phyloP scores from a whole-genome alignment of 2,113 vertebrate genomes.

The Leptosomus discolor region DNA sequence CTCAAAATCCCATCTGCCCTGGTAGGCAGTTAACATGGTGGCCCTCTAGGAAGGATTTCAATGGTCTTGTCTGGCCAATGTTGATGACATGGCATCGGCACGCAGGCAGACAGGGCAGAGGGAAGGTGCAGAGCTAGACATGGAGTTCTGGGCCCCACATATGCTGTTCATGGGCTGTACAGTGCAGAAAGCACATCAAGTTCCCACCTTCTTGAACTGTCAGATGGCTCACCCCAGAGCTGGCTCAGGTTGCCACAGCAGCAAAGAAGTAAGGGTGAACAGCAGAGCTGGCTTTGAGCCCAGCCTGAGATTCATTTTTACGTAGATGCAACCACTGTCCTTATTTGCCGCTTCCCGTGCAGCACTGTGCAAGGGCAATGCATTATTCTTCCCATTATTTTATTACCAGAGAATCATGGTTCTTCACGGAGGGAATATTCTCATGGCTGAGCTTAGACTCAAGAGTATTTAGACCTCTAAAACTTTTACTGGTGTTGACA shows the following conservation, averaged over 20 bases:
- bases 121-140: neutral
- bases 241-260: neutral
- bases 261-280: neutral
- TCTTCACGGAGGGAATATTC: slow-evolving; percentile 3
- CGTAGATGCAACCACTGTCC: slow-evolving; percentile 10
- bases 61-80: neutral
- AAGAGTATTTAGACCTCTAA: neutral
- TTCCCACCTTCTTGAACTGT: neutral
- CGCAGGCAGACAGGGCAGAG: neutral
- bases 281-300: slow-evolving; percentile 36
- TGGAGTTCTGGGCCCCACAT: neutral
- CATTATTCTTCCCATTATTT: neutral
- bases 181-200: neutral
- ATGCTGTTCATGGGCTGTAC: neutral
- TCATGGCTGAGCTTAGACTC: neutral
- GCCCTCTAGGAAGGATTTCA: neutral
- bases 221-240: neutral
- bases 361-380: neutral
- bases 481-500: neutral
- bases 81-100: fast-evolving
- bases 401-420: neutral
- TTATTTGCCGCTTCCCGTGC: neutral
- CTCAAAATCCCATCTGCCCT: neutral
- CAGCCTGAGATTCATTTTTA: neutral
- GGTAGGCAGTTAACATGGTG: too few relatives aligned